A percentile compares a stretch with the other conserved stretches of the same genome.
Conservation (phyloP, 2,113 vertebrate genomes). For the Apeltes quadracus region DNA sequence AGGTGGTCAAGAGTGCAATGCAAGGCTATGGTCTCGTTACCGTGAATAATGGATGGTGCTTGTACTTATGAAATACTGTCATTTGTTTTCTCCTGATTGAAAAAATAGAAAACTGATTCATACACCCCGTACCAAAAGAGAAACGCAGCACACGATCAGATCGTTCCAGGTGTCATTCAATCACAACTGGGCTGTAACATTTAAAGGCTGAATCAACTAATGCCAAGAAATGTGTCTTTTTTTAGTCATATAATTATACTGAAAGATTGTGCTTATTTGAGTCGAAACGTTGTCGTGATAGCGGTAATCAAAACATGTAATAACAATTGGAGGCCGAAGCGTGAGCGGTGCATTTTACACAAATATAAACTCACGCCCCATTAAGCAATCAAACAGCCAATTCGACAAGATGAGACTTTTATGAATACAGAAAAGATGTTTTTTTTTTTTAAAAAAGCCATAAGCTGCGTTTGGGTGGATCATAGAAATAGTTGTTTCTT, state of each 20-base stretch:
- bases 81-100: slow-evolving; percentile 70
- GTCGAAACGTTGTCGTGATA: background rate
- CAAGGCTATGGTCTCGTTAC: slow-evolving; percentile 73
- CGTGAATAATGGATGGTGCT: slow-evolving; percentile 65
- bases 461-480: background rate
- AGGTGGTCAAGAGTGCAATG: slow-evolving; percentile 85
- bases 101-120: slow-evolving; percentile 71
- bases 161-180: slow-evolving; percentile 47
- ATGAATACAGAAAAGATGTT: background rate
- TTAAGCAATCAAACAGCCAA: background rate
- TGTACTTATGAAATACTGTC: slow-evolving; percentile 79
- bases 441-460: background rate
- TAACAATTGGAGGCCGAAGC: background rate
- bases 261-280: background rate
- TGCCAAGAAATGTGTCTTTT: background rate
- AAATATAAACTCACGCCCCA: background rate
- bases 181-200: slow-evolving; percentile 34
- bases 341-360: background rate
- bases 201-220: slow-evolving; percentile 30
- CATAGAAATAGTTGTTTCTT: background rate
- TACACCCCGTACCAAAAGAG: slow-evolving; percentile 28
- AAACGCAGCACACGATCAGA: slow-evolving; percentile 27
- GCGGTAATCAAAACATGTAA: background rate
- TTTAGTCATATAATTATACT: too few relatives aligned
- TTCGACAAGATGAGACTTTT: background rate